phyloP scores from a whole-genome alignment of 2,797 vertebrate species.

The Rhinella marina region DNA sequence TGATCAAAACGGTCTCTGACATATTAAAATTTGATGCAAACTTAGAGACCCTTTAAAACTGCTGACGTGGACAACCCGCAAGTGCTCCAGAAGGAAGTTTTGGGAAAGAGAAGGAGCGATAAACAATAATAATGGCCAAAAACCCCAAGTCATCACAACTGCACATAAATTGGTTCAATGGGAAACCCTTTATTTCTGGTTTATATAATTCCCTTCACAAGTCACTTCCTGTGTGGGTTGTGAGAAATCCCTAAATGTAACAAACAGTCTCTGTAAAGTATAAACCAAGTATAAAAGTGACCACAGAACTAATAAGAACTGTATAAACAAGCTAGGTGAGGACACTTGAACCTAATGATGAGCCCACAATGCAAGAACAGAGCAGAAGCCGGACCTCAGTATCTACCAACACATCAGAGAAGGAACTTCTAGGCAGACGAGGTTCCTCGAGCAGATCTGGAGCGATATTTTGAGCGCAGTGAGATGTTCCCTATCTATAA shows the following conservation, averaged over 20 bases:
- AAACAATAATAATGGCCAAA: background rate
- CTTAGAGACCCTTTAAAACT: background rate
- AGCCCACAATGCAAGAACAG: background rate
- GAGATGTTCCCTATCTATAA: background rate
- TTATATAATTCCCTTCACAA: background rate
- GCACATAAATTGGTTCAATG: background rate
- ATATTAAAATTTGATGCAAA: no score
- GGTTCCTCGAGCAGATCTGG: background rate
- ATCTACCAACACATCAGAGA: background rate
- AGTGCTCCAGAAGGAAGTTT: background rate
- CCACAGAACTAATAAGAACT: background rate
- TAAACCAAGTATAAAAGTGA: slow-evolving; percentile 19
- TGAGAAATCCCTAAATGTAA: slow-evolving; percentile 2
- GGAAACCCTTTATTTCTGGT: background rate
- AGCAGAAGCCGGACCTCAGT: background rate
- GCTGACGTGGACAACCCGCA: background rate
- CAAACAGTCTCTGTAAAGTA: background rate
- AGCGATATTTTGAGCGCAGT: background rate
- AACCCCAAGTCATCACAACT: background rate
- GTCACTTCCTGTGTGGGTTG: background rate
- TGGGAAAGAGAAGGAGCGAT: background rate
- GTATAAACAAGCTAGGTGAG: slow-evolving; percentile 26
- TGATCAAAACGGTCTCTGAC: no score
- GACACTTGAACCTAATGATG: background rate
- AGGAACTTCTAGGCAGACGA: background rate